phyloP scores from a whole-genome alignment of 2,113 vertebrate species.

The Coptodon bakossiorum region DNA sequence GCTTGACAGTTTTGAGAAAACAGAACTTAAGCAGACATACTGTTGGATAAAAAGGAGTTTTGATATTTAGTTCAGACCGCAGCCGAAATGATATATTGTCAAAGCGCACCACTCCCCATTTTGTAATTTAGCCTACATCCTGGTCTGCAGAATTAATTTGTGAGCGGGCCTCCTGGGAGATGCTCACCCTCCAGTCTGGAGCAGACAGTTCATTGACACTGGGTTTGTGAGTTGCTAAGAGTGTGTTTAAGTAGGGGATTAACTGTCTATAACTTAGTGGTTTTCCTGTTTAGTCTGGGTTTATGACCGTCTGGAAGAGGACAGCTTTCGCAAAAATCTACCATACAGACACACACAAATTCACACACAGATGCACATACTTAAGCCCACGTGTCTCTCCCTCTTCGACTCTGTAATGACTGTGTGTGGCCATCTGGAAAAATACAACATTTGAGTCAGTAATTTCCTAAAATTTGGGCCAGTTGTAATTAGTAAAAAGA shows the following conservation, averaged over 20 bases:
- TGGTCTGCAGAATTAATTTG: constrained; percentile 3
- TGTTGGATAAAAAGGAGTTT: not conserved
- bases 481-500: not conserved
- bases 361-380: not conserved
- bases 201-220: not conserved
- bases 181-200: not conserved
- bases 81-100: not conserved
- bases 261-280: constrained; percentile 45
- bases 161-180: not conserved
- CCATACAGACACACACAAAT: not conserved
- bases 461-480: not conserved
- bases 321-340: constrained; percentile 13
- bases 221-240: not conserved
- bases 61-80: not conserved
- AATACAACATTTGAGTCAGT: not conserved
- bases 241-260: constrained; percentile 25
- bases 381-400: not conserved
- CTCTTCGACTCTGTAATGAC: not conserved
- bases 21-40: not conserved
- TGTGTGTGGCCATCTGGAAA: not conserved
- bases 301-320: constrained; percentile 56
- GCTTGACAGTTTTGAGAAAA: not conserved
- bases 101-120: not conserved
- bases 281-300: constrained; percentile 71
- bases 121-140: not conserved